These are phyloP conservation scores for Paedocypris micromegethes DNA, from an alignment of 2,797 vertebrate genomes.

Conservation along the genomic window DNA sequence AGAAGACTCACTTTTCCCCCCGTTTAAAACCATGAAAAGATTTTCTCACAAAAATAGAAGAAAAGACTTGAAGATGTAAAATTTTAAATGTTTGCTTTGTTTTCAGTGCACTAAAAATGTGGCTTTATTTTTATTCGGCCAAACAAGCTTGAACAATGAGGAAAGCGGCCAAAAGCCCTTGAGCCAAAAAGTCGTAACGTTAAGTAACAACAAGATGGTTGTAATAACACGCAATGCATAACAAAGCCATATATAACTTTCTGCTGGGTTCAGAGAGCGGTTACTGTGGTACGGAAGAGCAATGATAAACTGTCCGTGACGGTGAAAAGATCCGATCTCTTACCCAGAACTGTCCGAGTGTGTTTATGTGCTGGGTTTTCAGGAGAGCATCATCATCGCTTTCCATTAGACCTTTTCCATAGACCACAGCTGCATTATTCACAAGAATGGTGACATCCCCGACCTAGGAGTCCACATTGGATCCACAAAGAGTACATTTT, in stretches of 20 bases:
- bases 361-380: conserved; percentile 96
- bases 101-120: conserved; percentile 48
- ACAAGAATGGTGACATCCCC: conserved; percentile 97
- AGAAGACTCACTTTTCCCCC: too few species aligned
- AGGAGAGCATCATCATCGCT: conserved; percentile 94
- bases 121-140: conserved; percentile 39
- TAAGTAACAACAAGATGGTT: conserved; percentile 42
- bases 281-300: conserved; percentile 23
- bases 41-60: too few species aligned
- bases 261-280: conserved; percentile 25
- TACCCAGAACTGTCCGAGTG: conserved; percentile 98
- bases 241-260: conserved; percentile 33
- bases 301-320: conserved; percentile 4
- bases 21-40: too few species aligned
- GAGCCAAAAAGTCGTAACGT: conserved; percentile 41
- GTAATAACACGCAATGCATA: conserved; percentile 21
- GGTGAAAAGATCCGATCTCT: conserved; percentile 39
- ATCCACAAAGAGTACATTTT: not conserved
- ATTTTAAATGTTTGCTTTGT: conserved; percentile 13
- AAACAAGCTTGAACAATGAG: conserved; percentile 42
- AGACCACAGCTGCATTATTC: conserved; percentile 96
- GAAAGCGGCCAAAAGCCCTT: conserved; percentile 41
- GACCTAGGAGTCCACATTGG: conserved; percentile 68
- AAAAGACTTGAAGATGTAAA: too few species aligned
- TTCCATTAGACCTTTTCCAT: conserved; percentile 92